These are phyloP conservation scores for Ferdinandea cuprea DNA, from an alignment of 2,888 invertebrate genomes.

Conservation along the genomic window DNA sequence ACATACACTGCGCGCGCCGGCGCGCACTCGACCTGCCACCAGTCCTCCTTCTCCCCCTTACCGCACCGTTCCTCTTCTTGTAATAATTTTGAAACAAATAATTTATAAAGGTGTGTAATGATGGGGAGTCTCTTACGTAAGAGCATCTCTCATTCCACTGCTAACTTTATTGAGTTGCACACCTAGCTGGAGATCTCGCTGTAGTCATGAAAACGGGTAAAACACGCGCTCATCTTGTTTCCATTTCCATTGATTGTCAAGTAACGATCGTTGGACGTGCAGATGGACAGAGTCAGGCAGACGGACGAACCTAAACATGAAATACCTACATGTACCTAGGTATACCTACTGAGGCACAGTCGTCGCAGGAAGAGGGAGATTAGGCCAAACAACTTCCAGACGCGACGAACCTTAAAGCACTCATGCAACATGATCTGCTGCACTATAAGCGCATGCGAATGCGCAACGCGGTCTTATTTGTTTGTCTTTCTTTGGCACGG, in stretches of 20 bases:
- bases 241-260: conserved; percentile 71
- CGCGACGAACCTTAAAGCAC: conserved; percentile 41
- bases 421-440: conserved; percentile 66
- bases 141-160: conserved; percentile 53
- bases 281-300: conserved; percentile 33
- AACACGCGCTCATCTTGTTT: conserved; percentile 74
- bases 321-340: conserved; percentile 5
- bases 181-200: conserved; percentile 40
- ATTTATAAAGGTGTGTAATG: conserved; percentile 75
- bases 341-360: not conserved
- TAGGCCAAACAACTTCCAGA: conserved; percentile 42
- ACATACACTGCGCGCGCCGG: conserved; percentile 2
- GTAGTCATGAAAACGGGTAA: conserved; percentile 60
- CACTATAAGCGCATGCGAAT: conserved; percentile 39
- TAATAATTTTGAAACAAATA: conserved; percentile 75
- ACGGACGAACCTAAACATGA: conserved; percentile 27
- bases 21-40: not conserved
- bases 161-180: conserved; percentile 70
- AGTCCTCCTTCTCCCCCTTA: too few species aligned
- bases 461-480: conserved; percentile 1
- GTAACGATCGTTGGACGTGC: conserved; percentile 62
- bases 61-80: not conserved
- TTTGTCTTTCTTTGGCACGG: not conserved
- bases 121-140: conserved; percentile 70
- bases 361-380: conserved; percentile 20